These are phyloP conservation scores for Telmatochromis bifrenatus DNA, from an alignment of 2,113 vertebrate genomes.

Conservation along the genomic window DNA sequence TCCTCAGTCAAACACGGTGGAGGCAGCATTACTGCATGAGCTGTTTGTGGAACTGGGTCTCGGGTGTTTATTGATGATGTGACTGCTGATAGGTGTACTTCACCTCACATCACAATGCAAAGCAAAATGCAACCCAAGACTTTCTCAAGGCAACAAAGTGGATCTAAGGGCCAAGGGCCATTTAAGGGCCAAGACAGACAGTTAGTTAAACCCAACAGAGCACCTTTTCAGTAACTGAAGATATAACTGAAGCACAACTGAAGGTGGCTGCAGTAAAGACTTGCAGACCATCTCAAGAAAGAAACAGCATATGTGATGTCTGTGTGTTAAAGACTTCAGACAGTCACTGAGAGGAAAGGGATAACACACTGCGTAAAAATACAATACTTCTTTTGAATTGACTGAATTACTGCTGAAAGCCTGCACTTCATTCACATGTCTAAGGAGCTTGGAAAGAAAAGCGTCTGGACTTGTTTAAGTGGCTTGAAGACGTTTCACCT, in stretches of 20 bases:
- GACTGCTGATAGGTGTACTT: background rate
- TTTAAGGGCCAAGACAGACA: background rate
- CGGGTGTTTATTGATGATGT: background rate
- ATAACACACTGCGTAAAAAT: background rate
- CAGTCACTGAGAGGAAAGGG: background rate
- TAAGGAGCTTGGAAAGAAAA: background rate
- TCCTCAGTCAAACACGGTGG: background rate
- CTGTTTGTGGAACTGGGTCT: background rate
- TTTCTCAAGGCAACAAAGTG: background rate
- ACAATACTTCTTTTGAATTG: background rate
- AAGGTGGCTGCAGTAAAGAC: background rate
- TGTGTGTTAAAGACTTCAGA: background rate
- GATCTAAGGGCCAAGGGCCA: background rate
- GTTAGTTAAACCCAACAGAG: background rate
- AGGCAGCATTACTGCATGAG: background rate
- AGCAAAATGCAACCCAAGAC: background rate
- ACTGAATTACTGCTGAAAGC: background rate
- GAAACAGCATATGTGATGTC: background rate
- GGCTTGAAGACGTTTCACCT: fast-evolving
- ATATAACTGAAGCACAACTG: background rate
- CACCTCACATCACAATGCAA: background rate
- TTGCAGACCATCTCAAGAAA: background rate
- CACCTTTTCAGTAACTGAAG: background rate
- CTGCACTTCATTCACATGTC: background rate
- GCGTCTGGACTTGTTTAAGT: background rate